Percentiles rank a stretch among this genome's conserved stretches.
These are phyloP conservation scores for Halichoerus grypus DNA, from an alignment of 2,113 vertebrate species.

Conservation along the genomic window DNA sequence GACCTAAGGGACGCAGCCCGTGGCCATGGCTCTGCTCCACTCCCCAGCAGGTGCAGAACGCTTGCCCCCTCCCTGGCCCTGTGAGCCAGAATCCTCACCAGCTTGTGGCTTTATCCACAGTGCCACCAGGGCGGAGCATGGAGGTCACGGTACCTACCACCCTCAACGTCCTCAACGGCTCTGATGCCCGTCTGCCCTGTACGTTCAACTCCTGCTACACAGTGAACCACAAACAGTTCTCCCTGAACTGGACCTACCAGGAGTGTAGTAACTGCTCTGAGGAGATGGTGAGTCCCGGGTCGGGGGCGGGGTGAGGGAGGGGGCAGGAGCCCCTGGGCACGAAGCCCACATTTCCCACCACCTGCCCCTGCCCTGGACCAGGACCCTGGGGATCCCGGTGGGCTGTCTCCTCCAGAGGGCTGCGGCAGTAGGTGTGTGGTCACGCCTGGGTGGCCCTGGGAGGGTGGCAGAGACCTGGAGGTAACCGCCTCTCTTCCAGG, in stretches of 20 bases:
- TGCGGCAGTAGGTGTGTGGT: not conserved
- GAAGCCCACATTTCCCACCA: not conserved
- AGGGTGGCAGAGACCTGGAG: not conserved
- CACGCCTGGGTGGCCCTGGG: not conserved
- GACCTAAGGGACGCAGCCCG: accelerated
- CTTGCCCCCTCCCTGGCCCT: not conserved
- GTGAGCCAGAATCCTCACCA: not conserved
- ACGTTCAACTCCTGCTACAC: constrained; percentile 98
- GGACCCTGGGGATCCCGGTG: not conserved
- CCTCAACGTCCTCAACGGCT: constrained; percentile 94
- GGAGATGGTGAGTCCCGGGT: constrained; percentile 90
- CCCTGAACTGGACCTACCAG: constrained; percentile 98
- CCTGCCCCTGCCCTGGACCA: not conserved
- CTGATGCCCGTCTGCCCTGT: constrained; percentile 93
- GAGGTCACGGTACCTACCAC: constrained; percentile 89
- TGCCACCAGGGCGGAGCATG: constrained; percentile 89
- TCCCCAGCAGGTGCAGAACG: not conserved
- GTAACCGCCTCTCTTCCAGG: accelerated
- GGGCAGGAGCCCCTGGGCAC: accelerated
- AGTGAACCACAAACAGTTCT: constrained; percentile 93
- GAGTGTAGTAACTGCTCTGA: constrained; percentile 92
- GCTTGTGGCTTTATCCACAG: constrained; percentile 77
- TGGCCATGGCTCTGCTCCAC: not conserved
- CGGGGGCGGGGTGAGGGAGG: accelerated
- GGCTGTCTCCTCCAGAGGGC: not conserved